Conservation (phyloP, 2,797 vertebrate genomes). For the Petrocephalus schoutedeni region DNA sequence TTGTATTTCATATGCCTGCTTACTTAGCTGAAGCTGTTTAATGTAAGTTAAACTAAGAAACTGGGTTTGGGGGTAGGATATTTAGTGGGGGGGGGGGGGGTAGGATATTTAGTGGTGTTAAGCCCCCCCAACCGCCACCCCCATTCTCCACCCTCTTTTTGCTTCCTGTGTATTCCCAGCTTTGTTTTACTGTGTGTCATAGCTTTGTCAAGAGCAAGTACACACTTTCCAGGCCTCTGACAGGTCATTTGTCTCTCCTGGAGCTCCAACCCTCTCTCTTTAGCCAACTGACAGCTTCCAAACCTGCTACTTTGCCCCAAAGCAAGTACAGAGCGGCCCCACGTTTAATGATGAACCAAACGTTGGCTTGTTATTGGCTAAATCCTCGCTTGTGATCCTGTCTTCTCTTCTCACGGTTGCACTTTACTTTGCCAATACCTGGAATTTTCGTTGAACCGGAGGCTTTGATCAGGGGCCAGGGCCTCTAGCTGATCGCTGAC, state of each 20-base stretch:
- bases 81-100: not conserved
- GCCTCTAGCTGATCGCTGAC: not conserved
- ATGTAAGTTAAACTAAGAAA: not conserved
- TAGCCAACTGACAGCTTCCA: conserved; percentile 2
- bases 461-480: not conserved
- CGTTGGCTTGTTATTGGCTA: not conserved
- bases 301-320: not conserved
- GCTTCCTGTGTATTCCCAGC: not conserved
- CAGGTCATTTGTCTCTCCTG: not conserved
- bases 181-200: conserved; percentile 9
- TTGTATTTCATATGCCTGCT: not conserved
- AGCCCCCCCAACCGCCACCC: not conserved
- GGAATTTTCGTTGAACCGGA: not conserved
- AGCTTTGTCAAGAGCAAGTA: not conserved
- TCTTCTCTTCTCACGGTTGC: not conserved
- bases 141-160: not conserved
- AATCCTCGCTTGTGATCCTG: not conserved
- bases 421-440: not conserved
- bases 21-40: not conserved
- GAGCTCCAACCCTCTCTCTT: not conserved
- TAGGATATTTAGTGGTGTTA: not conserved
- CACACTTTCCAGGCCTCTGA: not conserved
- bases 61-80: not conserved
- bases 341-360: not conserved
- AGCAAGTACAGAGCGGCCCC: not conserved